Evolutionary conservation across 2,797 vertebrate species (phyloP).

Genomic region (Silurus aristotelis): DNA sequence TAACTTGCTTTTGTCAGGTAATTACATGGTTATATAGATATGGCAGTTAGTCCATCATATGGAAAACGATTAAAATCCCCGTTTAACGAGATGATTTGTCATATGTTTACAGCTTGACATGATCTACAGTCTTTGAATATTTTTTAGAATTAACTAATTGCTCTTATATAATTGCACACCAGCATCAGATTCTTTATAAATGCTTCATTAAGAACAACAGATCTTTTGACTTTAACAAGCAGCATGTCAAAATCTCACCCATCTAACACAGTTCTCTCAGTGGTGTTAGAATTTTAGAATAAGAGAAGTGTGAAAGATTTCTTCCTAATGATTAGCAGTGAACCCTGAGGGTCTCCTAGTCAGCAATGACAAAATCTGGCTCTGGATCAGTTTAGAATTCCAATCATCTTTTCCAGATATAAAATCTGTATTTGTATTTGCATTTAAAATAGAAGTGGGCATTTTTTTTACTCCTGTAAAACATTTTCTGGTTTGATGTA

Average conservation of each 20-base stretch:
- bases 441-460: neutral
- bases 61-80: constrained; percentile 5
- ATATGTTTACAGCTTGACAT: constrained; percentile 24
- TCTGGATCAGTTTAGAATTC: neutral
- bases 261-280: neutral
- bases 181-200: constrained; percentile 6
- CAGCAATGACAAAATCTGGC: neutral
- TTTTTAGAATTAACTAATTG: neutral
- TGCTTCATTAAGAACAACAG: neutral
- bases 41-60: constrained; percentile 4
- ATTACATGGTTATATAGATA: constrained; percentile 4
- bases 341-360: neutral
- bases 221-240: neutral
- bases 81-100: constrained; percentile 29
- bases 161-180: neutral
- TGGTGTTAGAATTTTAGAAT: constrained; percentile 1
- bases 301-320: neutral
- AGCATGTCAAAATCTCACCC: constrained; percentile 3
- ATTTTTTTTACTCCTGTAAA: neutral
- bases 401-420: neutral
- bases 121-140: constrained; percentile 1
- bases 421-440: neutral
- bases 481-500: neutral
- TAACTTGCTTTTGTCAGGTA: neutral
- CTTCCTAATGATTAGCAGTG: neutral